These are phyloP conservation scores for Esox niger DNA, from an alignment of 2,113 vertebrate genomes.

Conservation along the genomic window DNA sequence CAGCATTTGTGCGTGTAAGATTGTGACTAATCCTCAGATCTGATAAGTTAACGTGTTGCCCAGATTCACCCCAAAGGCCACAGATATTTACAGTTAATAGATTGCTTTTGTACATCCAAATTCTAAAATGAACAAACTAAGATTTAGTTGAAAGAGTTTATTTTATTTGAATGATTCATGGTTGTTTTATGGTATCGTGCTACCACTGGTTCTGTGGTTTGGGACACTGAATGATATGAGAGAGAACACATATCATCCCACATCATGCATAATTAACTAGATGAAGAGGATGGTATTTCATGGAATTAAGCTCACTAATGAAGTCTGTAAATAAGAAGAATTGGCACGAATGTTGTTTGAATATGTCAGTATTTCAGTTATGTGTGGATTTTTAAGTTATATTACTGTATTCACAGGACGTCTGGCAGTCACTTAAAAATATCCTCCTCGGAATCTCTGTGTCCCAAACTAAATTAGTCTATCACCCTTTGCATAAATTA, in stretches of 20 bases:
- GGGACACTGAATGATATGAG: slow-evolving; percentile 8
- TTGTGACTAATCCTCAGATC: not conserved
- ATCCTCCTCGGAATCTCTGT: too few relatives aligned
- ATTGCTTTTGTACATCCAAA: not conserved
- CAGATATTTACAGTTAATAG: not conserved
- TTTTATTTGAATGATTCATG: slow-evolving; percentile 4
- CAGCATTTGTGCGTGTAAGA: not conserved
- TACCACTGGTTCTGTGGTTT: too few relatives aligned
- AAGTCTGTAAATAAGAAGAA: not conserved
- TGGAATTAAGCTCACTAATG: slow-evolving; percentile 6
- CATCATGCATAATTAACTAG: slow-evolving; percentile 19
- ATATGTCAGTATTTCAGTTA: not conserved
- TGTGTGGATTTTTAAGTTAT: not conserved
- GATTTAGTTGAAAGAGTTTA: not conserved
- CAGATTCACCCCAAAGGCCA: not conserved
- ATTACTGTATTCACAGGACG: not conserved
- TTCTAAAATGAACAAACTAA: slow-evolving; percentile 3
- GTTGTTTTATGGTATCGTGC: not conserved
- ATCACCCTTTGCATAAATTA: not conserved
- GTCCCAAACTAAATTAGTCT: not conserved
- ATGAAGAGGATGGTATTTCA: slow-evolving; percentile 9
- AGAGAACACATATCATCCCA: slow-evolving; percentile 8
- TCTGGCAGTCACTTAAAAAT: slow-evolving; percentile 3
- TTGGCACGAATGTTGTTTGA: slow-evolving; percentile 5
- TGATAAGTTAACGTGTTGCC: not conserved